Evolutionary conservation across 2,888 invertebrate species (phyloP), one percentile per base, ranked within the genome.

Genomic region (Catonia carolina): DNA sequence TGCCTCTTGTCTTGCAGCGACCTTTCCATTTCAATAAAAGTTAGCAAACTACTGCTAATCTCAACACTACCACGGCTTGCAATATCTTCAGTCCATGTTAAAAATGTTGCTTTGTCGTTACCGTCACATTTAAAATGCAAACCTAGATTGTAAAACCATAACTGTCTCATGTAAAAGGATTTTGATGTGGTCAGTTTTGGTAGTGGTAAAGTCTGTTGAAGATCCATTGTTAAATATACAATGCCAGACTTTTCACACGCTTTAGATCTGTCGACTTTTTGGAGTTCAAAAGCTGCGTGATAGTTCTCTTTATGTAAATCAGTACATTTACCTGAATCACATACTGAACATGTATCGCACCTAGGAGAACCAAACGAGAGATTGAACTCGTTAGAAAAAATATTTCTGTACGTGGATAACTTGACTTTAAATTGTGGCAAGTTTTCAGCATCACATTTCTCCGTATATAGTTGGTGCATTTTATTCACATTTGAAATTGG

Each of bases 291-390:
- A 20, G 39, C 39, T 41, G 27, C 53, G 18, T 52, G 33, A 39
- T 56, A 56, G 48, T 52, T 58, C 48, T 54, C 51, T 52, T 33
- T 42, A 42, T 60, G 60, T 45, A 47, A 52, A 8, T 53, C 56
- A 53, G 47, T 58, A 36, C 42, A 41, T 56, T 64, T 54, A n/a
- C 59, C 60, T 23, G 54, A 35, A 51, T 63, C 63, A 39, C 63
- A 64, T 17, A 52, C 61, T 35, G 41, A 37, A 48, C 62, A 63
- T n/a, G 65, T 65, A 49, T 64, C 63, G 60, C 61, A 61, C 58
- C 56, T 62, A 45, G 63, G 62, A 18, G 18, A 20, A 14, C 22
- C 8, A 47, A 47, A 47, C 14, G 23, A 47, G 6, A 54, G 45
- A 31, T 54, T 54, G 35, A 54, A 54, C n/a, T 31, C 15, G 12